These are phyloP conservation scores for Phaetusa simplex DNA, from an alignment of 2,113 vertebrate species.

Conservation along the genomic window DNA sequence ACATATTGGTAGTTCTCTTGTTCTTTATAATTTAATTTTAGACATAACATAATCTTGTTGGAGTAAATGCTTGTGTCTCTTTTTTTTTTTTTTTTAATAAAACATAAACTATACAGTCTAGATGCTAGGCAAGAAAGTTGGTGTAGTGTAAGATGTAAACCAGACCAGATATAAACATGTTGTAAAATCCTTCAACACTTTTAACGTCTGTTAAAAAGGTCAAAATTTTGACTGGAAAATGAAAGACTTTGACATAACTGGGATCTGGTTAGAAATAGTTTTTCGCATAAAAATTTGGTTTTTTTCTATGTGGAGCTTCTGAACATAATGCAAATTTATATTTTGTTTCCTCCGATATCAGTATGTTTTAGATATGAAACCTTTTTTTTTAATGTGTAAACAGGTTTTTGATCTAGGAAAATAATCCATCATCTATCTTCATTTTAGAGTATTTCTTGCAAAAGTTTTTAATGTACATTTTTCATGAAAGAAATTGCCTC, in stretches of 20 bases:
- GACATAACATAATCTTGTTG: constrained; percentile 14
- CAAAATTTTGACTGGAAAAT: not conserved
- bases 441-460: not conserved
- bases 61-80: not conserved
- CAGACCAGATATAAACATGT: not conserved
- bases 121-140: not conserved
- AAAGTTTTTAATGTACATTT: not conserved
- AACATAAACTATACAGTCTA: not conserved
- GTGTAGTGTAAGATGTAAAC: not conserved
- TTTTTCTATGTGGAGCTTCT: not conserved
- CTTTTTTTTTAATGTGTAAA: not conserved
- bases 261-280: not conserved
- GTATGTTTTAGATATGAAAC: not conserved
- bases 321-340: not conserved
- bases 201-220: not conserved
- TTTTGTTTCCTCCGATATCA: not conserved
- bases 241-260: not conserved
- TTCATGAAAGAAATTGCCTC: not conserved
- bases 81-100: not conserved
- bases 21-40: constrained; percentile 53
- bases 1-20: constrained; percentile 17
- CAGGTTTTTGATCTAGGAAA: not conserved
- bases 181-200: not conserved
- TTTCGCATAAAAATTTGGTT: not conserved
- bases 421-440: not conserved